Conservation (phyloP, 2,797 vertebrate genomes). For the Rhinella marina region DNA sequence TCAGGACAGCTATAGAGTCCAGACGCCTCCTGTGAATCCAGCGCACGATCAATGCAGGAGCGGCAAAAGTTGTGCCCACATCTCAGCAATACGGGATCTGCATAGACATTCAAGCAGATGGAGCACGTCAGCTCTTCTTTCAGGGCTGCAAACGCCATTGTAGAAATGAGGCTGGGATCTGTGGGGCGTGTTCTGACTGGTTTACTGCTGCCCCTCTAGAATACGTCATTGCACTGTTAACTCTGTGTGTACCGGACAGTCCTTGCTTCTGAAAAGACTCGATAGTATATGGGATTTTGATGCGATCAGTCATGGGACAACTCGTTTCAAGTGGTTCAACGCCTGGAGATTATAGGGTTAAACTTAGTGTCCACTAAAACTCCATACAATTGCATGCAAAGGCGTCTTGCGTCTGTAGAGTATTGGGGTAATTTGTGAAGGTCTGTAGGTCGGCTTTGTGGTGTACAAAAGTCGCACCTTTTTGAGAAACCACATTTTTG, state of each 20-base stretch:
- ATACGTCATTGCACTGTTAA: not conserved
- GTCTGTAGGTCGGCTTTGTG: too few species aligned
- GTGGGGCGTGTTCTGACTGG: not conserved
- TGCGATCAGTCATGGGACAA: too few species aligned
- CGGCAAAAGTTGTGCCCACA: slow-evolving; percentile 46
- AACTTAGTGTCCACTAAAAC: too few species aligned
- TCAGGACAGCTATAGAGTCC: slow-evolving; percentile 9
- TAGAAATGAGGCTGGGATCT: not conserved
- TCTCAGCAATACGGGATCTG: slow-evolving; percentile 6
- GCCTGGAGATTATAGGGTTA: too few species aligned
- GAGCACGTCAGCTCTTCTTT: slow-evolving; percentile 25
- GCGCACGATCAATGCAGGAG: not conserved
- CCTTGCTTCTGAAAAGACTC: not conserved
- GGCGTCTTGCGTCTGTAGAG: too few species aligned
- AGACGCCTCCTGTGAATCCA: not conserved
- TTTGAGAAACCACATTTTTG: too few species aligned
- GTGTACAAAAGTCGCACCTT: too few species aligned
- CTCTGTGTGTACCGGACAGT: not conserved
- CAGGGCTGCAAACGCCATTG: slow-evolving; percentile 16
- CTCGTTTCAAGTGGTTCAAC: too few species aligned
- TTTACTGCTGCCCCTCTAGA: not conserved
- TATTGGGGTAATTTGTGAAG: too few species aligned
- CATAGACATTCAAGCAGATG: slow-evolving; percentile 22
- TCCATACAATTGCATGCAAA: too few species aligned
- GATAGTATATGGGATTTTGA: not conserved